Evolutionary conservation across 2,888 invertebrate species (phyloP).

Genomic region (Phortica okadai): DNA sequence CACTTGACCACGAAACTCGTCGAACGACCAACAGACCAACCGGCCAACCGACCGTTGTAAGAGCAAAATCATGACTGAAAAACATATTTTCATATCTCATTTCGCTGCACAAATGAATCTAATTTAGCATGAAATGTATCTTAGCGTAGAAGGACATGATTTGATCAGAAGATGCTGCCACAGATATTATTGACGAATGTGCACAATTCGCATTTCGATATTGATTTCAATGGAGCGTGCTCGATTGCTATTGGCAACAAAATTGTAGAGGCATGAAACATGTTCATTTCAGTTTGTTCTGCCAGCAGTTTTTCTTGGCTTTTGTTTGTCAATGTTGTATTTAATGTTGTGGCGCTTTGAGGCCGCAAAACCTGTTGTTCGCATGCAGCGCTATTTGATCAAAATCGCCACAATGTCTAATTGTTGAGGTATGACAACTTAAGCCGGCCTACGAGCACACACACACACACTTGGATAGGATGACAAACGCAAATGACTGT

Average conservation of each 20-base stretch:
- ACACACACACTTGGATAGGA: not conserved
- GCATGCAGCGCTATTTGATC: not conserved
- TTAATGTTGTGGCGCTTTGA: not conserved
- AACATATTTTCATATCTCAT: not conserved
- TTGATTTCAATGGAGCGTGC: slow-evolving; percentile 29
- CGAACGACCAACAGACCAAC: not conserved
- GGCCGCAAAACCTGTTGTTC: slow-evolving; percentile 21
- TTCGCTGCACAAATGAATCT: not conserved
- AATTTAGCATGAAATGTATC: slow-evolving; percentile 1
- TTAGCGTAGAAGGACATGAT: not conserved
- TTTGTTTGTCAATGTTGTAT: not conserved
- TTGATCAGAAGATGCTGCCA: not conserved
- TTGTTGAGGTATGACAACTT: not conserved
- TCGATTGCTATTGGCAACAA: not conserved
- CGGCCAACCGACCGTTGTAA: too few relatives aligned
- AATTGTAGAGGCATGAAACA: not conserved
- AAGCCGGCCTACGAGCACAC: not conserved
- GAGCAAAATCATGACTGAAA: not conserved
- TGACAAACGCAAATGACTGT: too few relatives aligned
- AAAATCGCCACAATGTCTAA: not conserved
- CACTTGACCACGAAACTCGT: not conserved
- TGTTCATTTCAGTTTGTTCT: not conserved
- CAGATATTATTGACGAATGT: slow-evolving; percentile 8
- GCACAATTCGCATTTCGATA: not conserved
- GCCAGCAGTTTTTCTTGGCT: not conserved